A percentile compares a stretch with the other conserved stretches of the same genome.
phyloP scores from a whole-genome alignment of 2,797 vertebrate genomes.

The Pteropus rufus region DNA sequence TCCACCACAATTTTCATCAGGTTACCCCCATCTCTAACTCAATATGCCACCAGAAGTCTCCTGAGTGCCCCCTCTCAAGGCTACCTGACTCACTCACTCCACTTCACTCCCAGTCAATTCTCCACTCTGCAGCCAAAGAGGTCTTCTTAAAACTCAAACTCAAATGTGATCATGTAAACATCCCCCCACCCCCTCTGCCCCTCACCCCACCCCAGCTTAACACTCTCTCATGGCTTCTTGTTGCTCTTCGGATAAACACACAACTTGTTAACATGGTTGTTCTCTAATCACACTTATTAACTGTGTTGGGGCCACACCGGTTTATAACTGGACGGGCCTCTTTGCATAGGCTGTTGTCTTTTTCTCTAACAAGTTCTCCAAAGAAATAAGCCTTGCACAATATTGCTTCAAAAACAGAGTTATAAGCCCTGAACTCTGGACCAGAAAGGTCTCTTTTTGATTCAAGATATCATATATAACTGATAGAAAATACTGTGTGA shows the following conservation, averaged over 20 bases:
- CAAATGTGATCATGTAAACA: not conserved
- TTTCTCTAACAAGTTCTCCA: not conserved
- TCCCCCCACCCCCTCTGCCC: rapidly evolving
- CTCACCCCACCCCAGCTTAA: not conserved
- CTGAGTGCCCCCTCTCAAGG: not conserved
- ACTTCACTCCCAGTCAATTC: not conserved
- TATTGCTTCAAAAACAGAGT: not conserved
- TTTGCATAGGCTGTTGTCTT: not conserved
- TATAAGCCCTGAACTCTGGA: not conserved
- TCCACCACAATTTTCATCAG: not conserved
- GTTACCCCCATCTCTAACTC: not conserved
- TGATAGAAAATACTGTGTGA: slow-evolving; percentile 10
- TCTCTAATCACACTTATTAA: not conserved
- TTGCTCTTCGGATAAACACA: not conserved
- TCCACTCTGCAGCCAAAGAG: not conserved
- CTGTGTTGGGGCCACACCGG: not conserved
- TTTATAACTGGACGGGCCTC: rapidly evolving
- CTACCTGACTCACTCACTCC: not conserved
- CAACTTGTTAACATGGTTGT: not conserved
- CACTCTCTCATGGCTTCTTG: not conserved
- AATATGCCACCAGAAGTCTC: not conserved
- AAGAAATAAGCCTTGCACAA: not conserved
- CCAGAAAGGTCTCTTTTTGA: not conserved
- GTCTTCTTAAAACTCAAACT: not conserved
- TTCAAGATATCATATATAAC: not conserved